phyloP scores from a whole-genome alignment of 2,888 invertebrate genomes.

The Macrophya alboannulata region DNA sequence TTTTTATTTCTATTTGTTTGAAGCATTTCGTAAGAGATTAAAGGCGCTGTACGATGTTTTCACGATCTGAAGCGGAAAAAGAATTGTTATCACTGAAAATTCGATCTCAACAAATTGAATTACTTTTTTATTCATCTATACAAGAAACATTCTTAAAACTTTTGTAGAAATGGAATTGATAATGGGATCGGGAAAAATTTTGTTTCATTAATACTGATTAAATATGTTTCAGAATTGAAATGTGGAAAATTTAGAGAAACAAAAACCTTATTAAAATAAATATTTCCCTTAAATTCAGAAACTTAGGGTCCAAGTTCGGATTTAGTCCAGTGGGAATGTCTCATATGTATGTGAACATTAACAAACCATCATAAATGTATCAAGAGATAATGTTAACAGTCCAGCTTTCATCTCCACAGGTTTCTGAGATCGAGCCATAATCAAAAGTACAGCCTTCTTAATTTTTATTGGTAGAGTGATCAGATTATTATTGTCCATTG shows the following conservation, averaged over 20 bases:
- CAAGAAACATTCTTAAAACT: background rate
- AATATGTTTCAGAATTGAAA: background rate
- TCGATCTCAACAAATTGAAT: background rate
- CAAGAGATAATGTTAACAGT: background rate
- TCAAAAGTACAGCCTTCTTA: background rate
- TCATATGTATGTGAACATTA: background rate
- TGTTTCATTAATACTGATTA: background rate
- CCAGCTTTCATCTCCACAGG: conserved; percentile 12
- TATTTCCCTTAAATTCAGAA: background rate
- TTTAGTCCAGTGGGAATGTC: background rate
- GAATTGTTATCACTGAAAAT: background rate
- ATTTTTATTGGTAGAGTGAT: background rate
- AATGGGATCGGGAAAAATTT: background rate
- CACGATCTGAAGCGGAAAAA: conserved; percentile 9
- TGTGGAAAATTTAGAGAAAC: background rate
- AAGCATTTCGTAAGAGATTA: background rate
- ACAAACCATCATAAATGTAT: conserved; percentile 18
- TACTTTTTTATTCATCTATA: background rate
- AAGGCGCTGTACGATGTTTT: conserved; percentile 10
- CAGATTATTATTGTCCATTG: background rate
- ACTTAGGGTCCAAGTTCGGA: too few relatives aligned
- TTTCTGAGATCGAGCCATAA: conserved; percentile 9
- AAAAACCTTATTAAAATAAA: too few relatives aligned
- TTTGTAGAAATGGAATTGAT: too few relatives aligned
- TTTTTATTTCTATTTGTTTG: background rate